Percentiles rank a stretch among this genome's conserved stretches.
Evolutionary conservation across 2,888 invertebrate genomes (phyloP).

Genomic region (Sinopyrophorus schimmeli): DNA sequence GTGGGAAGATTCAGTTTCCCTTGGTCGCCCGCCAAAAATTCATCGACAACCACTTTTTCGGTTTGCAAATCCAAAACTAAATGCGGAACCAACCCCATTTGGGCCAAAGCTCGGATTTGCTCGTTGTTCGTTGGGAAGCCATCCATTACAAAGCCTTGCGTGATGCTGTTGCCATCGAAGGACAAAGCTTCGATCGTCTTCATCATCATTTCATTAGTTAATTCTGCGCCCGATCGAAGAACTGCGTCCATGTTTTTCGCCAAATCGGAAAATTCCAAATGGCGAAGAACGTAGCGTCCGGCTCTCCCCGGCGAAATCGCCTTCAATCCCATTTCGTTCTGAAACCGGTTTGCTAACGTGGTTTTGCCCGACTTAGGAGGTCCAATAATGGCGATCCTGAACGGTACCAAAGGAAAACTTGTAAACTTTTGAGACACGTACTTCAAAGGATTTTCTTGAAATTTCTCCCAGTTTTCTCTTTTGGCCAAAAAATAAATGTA

Average conservation of each 20-base stretch:
- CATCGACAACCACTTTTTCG: slow-evolving; percentile 49
- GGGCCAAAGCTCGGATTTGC: slow-evolving; percentile 58
- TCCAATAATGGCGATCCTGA: slow-evolving; percentile 63
- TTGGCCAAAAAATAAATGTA: slow-evolving; percentile 65
- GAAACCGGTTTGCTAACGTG: slow-evolving; percentile 59
- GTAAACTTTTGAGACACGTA: slow-evolving; percentile 57
- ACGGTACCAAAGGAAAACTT: slow-evolving; percentile 57
- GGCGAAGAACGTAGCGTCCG: slow-evolving; percentile 56
- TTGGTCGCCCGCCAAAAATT: slow-evolving; percentile 54
- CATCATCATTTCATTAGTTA: slow-evolving; percentile 56
- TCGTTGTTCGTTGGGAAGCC: slow-evolving; percentile 62
- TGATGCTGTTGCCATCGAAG: slow-evolving; percentile 56
- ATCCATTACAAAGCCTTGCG: slow-evolving; percentile 66
- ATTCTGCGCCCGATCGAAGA: slow-evolving; percentile 55
- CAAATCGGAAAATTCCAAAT: slow-evolving; percentile 59
- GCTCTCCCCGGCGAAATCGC: slow-evolving; percentile 61
- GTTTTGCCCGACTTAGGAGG: slow-evolving; percentile 68
- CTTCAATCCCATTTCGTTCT: slow-evolving; percentile 59
- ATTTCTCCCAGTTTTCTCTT: slow-evolving; percentile 56
- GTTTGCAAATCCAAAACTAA: slow-evolving; percentile 60
- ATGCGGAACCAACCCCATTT: slow-evolving; percentile 61
- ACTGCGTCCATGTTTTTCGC: slow-evolving; percentile 53
- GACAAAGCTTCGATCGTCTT: slow-evolving; percentile 60
- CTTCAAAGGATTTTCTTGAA: slow-evolving; percentile 61
- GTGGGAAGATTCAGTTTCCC: slow-evolving; percentile 40